A percentile compares a stretch with the other conserved stretches of the same genome.
phyloP scores from a whole-genome alignment of 2,797 vertebrate species.

The Fistularia commersonii region DNA sequence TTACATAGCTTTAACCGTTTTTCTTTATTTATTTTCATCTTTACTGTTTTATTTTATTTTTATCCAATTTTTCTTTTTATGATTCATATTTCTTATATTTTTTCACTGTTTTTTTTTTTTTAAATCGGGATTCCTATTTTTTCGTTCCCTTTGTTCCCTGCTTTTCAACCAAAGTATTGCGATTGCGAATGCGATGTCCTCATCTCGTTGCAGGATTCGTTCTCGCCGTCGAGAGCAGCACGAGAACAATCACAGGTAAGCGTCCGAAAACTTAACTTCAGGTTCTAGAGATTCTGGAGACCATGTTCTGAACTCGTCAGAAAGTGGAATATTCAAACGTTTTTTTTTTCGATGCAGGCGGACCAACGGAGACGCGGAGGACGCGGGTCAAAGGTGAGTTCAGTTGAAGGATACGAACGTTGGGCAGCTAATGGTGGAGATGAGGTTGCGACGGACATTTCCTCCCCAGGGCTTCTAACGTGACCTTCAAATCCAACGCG shows the following conservation, averaged over 20 bases:
- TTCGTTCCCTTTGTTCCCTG: no score
- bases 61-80: no score
- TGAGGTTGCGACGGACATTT: not conserved
- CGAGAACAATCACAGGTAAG: not conserved
- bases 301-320: no score
- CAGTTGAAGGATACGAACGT: not conserved
- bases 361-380: not conserved
- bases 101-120: no score
- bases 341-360: conserved; percentile 11
- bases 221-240: not conserved
- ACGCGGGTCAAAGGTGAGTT: conserved; percentile 20
- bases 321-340: not conserved
- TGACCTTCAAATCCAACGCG: not conserved
- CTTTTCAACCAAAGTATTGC: no score
- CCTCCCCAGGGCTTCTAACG: conserved; percentile 30
- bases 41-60: not conserved
- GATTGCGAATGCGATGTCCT: no score
- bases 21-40: no score
- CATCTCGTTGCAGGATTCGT: conserved; percentile 31
- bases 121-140: no score
- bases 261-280: no score
- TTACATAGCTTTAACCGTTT: no score
- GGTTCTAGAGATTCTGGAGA: no score
- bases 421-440: not conserved
- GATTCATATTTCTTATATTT: no score